Evolutionary conservation across 2,113 vertebrate species (phyloP).

Genomic region (Erpornis zantholeuca): DNA sequence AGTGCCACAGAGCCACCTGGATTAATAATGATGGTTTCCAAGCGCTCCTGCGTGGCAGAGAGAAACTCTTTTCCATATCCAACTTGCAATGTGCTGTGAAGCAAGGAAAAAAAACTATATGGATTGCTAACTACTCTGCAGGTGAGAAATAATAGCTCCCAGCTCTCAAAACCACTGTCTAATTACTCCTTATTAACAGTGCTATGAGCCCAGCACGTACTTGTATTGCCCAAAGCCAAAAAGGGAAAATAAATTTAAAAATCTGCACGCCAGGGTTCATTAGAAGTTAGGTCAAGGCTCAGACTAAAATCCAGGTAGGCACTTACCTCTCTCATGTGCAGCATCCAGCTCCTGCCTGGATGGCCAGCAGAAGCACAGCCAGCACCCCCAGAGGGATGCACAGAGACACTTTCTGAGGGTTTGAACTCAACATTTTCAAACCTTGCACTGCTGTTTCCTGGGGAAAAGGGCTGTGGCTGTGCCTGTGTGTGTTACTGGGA

Average conservation of each 20-base stretch:
- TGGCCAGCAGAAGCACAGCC: neutral
- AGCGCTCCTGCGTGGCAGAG: neutral
- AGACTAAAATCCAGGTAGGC: neutral
- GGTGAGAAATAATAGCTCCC: neutral
- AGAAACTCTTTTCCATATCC: neutral
- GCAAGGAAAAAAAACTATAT: neutral
- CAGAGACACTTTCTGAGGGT: rapidly evolving
- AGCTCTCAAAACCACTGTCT: neutral
- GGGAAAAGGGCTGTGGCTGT: neutral
- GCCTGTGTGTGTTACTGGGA: neutral
- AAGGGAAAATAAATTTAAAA: neutral
- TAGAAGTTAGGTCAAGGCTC: neutral
- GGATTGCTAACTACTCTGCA: neutral
- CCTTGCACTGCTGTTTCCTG: neutral
- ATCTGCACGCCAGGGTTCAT: neutral
- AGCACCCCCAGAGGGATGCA: neutral
- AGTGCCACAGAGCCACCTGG: neutral
- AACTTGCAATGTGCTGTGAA: neutral
- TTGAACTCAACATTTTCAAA: rapidly evolving
- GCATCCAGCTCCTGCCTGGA: neutral
- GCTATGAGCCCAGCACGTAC: neutral
- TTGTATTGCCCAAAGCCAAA: neutral
- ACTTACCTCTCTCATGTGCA: neutral
- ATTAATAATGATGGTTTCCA: neutral
- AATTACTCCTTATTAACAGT: constrained; percentile 16